Evolutionary conservation across 30 jellyfish, hydroid and myxozoan genomes (phyloP), one percentile per base, ranked within the genome.

Genomic region (Catostylus mosaicus): DNA sequence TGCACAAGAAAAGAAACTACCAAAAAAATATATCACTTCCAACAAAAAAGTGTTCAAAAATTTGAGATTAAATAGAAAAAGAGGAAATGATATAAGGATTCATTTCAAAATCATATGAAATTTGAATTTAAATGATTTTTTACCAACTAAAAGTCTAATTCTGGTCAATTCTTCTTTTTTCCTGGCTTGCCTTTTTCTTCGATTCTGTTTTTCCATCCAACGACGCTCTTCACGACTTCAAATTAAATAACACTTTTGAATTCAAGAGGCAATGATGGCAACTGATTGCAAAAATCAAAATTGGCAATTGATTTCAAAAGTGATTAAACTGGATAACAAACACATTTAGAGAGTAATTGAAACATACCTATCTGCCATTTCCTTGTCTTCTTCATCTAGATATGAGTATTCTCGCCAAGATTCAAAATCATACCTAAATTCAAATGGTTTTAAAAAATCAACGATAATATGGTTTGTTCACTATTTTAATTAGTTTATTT

Each of bases 211-310:
- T 26, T 88, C 99, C 96, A 94, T 88, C 97, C 97, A 94, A 5
- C 99, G 91, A 14, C 97, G 81, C 61, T 94, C 99, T 50, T 94
- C 99, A 24, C 99, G 99, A 77, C 99, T 88, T 59, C 8, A 48
- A 62, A 22, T 20, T 37, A 70, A n/a, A 59, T 8, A 59, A 43
- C 56, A 43, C 16, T 43, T 16, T 16, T 6, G 56, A 8, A 8
- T 6, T 43, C 8, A 43, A 6, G 56, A n/a, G n/a, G n/a, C n/a
- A n/a, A n/a, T n/a, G n/a, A n/a, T n/a, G n/a, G n/a, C n/a, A n/a
- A n/a, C n/a, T n/a, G n/a, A n/a, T n/a, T n/a, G n/a, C n/a, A n/a
- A n/a, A n/a, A n/a, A n/a, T n/a, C n/a, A n/a, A n/a, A n/a, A n/a
- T n/a, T n/a, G n/a, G n/a, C n/a, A n/a, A n/a, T n/a, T n/a, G n/a